Evolutionary conservation across 2,888 invertebrate genomes (phyloP).

Genomic region (Mimachlamys varia): DNA sequence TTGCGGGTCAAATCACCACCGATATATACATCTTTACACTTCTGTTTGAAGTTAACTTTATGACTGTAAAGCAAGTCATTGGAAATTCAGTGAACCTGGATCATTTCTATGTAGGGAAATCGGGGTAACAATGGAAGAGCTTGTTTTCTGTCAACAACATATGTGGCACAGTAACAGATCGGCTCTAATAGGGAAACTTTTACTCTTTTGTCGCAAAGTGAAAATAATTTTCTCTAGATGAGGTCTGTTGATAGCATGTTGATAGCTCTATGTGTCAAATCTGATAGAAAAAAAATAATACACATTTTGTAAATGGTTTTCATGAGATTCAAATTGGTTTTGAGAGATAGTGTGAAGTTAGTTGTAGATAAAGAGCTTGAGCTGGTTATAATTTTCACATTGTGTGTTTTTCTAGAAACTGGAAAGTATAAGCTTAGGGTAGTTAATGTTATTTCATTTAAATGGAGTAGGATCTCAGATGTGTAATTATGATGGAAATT

Average conservation of each 20-base stretch:
- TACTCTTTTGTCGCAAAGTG: background rate
- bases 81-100: background rate
- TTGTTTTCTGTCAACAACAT: background rate
- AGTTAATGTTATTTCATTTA: too few relatives aligned
- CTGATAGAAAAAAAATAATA: background rate
- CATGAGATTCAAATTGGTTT: too few relatives aligned
- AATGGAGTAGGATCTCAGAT: too few relatives aligned
- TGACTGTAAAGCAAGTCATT: background rate
- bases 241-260: background rate
- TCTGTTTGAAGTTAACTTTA: background rate
- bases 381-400: too few relatives aligned
- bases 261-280: background rate
- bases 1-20: background rate
- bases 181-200: background rate
- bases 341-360: too few relatives aligned
- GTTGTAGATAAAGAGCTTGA: too few relatives aligned
- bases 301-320: background rate
- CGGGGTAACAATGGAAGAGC: background rate
- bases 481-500: too few relatives aligned
- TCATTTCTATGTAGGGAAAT: background rate
- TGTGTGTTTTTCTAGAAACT: too few relatives aligned
- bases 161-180: background rate
- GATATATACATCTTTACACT: background rate
- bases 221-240: background rate
- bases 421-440: too few relatives aligned